Conservation (phyloP, 2,888 invertebrate genomes). For the Mesorhabditis spiculigera region DNA sequence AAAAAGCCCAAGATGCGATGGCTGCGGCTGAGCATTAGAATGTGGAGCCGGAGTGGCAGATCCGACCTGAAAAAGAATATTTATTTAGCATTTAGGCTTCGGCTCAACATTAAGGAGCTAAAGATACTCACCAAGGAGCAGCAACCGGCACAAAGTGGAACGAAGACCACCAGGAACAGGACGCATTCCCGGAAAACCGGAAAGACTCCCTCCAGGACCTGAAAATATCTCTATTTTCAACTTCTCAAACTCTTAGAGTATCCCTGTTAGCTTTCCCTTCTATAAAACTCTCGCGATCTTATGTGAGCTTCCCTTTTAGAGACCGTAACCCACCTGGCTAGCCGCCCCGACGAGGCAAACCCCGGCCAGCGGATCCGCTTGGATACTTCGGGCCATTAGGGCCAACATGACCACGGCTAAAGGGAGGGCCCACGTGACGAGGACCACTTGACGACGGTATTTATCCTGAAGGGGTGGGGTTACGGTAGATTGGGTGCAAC, state of each 20-base stretch:
- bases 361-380: constrained; percentile 89
- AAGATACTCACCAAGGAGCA: constrained; percentile 17
- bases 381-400: constrained; percentile 79
- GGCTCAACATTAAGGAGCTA: too few relatives aligned
- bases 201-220: constrained; percentile 36
- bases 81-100: not conserved
- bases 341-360: constrained; percentile 64
- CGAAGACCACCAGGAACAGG: constrained; percentile 24
- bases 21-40: not conserved
- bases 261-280: too few relatives aligned
- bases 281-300: too few relatives aligned
- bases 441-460: constrained; percentile 63
- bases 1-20: constrained; percentile 27
- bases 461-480: constrained; percentile 30
- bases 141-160: constrained; percentile 35
- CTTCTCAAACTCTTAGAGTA: too few relatives aligned
- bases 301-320: too few relatives aligned
- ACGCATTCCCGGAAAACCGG: constrained; percentile 37
- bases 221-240: too few relatives aligned
- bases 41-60: not conserved
- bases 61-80: not conserved
- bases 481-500: not conserved
- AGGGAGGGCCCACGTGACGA: constrained; percentile 86
- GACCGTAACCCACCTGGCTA: constrained; percentile 18
- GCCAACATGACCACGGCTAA: constrained; percentile 82